Evolutionary conservation across 2,113 vertebrate genomes (phyloP).

Genomic region (Neolamprologus modestus): DNA sequence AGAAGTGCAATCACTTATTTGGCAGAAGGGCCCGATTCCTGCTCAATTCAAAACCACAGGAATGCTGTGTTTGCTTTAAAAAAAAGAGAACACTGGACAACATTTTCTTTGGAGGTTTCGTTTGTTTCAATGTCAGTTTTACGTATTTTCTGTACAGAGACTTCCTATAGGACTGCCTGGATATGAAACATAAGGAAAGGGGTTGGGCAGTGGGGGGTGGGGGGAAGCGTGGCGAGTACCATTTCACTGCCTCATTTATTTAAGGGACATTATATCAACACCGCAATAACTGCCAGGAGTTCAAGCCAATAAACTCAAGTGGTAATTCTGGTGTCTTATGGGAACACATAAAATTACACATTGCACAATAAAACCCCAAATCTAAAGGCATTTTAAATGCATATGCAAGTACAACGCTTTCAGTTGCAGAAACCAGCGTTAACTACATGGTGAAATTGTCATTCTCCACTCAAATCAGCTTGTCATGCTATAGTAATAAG

Average conservation of each 20-base stretch:
- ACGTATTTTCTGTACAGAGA: neutral
- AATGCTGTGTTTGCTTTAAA: slow-evolving; percentile 44
- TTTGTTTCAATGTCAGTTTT: neutral
- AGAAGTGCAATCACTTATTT: slow-evolving; percentile 48
- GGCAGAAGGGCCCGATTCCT: slow-evolving; percentile 21
- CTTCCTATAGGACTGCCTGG: neutral
- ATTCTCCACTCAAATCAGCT: neutral
- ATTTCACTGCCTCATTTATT: neutral
- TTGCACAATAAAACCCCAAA: neutral
- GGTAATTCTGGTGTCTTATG: neutral
- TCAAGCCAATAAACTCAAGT: neutral
- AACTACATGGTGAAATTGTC: neutral
- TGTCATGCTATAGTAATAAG: neutral
- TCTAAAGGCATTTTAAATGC: neutral
- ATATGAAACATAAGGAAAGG: neutral
- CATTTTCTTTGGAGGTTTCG: neutral
- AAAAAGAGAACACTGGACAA: slow-evolving; percentile 18
- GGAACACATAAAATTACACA: neutral
- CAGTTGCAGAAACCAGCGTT: neutral
- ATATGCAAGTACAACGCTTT: neutral
- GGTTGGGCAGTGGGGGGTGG: neutral
- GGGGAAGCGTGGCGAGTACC: neutral
- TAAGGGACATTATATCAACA: neutral
- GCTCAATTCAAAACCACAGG: slow-evolving; percentile 49
- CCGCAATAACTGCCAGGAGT: neutral